Percentiles rank a stretch among this genome's conserved stretches.
These are phyloP conservation scores for Hippocampus abdominalis DNA, from an alignment of 2,113 vertebrate genomes.

Conservation along the genomic window DNA sequence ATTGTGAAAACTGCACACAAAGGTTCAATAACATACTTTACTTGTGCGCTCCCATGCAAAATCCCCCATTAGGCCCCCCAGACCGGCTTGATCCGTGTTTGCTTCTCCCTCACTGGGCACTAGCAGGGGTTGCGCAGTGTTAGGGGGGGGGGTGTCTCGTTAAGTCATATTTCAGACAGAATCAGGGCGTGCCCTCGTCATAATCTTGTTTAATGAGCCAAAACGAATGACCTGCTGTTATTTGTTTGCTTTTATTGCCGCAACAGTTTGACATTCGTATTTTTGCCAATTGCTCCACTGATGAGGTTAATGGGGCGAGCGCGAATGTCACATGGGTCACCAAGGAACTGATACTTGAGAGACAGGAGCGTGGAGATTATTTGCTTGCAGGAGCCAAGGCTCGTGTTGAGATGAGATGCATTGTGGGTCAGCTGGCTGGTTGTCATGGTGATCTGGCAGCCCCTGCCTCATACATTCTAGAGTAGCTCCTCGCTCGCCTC, in stretches of 20 bases:
- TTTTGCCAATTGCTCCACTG: neutral
- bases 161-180: constrained; percentile 66
- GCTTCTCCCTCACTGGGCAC: constrained; percentile 37
- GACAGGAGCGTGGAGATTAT: constrained; percentile 37
- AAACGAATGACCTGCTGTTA: constrained; percentile 17
- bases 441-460: constrained; percentile 74
- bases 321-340: constrained; percentile 10
- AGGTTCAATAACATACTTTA: constrained; percentile 4
- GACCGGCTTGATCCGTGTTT: constrained; percentile 56
- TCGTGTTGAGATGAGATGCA: constrained; percentile 59
- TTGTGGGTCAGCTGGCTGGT: constrained; percentile 73
- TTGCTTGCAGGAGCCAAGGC: constrained; percentile 35
- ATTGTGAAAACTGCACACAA: neutral
- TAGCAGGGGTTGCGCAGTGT: constrained; percentile 25
- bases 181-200: constrained; percentile 55
- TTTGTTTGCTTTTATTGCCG: constrained; percentile 22
- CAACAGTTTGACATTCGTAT: constrained; percentile 8
- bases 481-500: constrained; percentile 58
- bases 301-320: constrained; percentile 12
- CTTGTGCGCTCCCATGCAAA: constrained; percentile 25
- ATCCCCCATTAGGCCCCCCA: constrained; percentile 46
- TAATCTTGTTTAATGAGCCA: constrained; percentile 51
- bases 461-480: constrained; percentile 51
- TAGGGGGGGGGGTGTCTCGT: constrained; percentile 48
- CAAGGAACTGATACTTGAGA: constrained; percentile 5